These are phyloP conservation scores for Plecturocebus donacophilus DNA, from an alignment of 2,113 vertebrate species.

Conservation along the genomic window DNA sequence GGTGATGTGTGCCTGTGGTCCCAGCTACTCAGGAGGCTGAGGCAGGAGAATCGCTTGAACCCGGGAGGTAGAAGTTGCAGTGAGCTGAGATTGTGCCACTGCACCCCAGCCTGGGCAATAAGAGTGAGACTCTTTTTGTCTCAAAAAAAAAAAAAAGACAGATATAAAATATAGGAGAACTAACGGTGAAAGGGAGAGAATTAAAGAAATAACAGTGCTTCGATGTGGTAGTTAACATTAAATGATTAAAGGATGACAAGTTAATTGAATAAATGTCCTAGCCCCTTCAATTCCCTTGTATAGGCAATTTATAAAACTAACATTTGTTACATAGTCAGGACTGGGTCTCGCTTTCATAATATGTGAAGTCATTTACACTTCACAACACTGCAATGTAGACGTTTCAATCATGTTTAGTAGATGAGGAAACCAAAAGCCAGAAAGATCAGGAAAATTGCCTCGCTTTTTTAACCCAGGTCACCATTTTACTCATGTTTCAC, in stretches of 20 bases:
- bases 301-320: background rate
- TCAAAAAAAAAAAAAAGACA: background rate
- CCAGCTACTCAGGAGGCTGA: no score
- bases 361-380: background rate
- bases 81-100: no score
- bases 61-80: no score
- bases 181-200: background rate
- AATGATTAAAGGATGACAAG: background rate
- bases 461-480: background rate
- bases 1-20: no score
- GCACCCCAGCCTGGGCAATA: no score
- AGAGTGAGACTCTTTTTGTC: no score
- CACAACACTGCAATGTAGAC: background rate
- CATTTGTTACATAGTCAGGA: background rate
- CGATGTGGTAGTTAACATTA: background rate
- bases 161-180: background rate
- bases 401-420: background rate
- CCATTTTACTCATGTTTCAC: background rate
- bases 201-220: background rate
- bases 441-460: background rate
- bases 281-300: background rate
- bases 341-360: background rate
- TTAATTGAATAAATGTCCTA: conserved; percentile 13
- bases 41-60: no score
- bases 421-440: background rate